Evolutionary conservation across 2,888 invertebrate genomes (phyloP), one percentile per base, ranked within the genome.

Genomic region (Sturmia bella): DNA sequence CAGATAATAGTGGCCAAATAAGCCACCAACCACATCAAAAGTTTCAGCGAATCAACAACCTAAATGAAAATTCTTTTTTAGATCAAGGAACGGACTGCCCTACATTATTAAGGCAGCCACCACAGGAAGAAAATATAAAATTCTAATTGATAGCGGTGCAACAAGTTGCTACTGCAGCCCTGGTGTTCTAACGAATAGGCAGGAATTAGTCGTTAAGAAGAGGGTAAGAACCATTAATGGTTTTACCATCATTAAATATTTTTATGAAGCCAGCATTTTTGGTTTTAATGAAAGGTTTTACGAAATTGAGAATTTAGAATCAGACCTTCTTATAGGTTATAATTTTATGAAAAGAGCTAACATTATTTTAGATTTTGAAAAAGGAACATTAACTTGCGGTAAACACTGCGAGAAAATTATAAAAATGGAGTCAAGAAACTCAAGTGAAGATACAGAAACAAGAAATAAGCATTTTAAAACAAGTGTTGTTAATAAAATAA

Each of bases 101-200:
- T n/a, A n/a, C n/a, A n/a, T n/a, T n/a, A n/a, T n/a, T n/a, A n/a
- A n/a, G n/a, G n/a, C n/a, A 69, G 69, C 41, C 43, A 43, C 48
- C 57, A 19, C 57, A 9, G 70, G 70, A 57, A 39, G 70, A 50
- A 59, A 11, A 15, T 50, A 32, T 21, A 72, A 41, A 54, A 54
- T 68, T 43, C 41, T 68, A 68, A 56, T 68, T 56, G 56, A 54
- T 19, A 56, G 68, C 27, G 54, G 68, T 12, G 27, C 54, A 27
- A 68, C 64, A 0, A 52, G 50, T 21, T 41, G 68, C 13, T 68
- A 54, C 54, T 68, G 41, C 4, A 39, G 45, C 24, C 61, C 43
- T 7, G 19, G 45, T 19, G 27, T 45, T 15, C 24, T 57, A 39
- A 19, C 19, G 9, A 64, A 64, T 32, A 50, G 43, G 24, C 41